A percentile compares a stretch with the other conserved stretches of the same genome.
phyloP scores from a whole-genome alignment of 2,888 invertebrate genomes.

The Drosophila mulleri region DNA sequence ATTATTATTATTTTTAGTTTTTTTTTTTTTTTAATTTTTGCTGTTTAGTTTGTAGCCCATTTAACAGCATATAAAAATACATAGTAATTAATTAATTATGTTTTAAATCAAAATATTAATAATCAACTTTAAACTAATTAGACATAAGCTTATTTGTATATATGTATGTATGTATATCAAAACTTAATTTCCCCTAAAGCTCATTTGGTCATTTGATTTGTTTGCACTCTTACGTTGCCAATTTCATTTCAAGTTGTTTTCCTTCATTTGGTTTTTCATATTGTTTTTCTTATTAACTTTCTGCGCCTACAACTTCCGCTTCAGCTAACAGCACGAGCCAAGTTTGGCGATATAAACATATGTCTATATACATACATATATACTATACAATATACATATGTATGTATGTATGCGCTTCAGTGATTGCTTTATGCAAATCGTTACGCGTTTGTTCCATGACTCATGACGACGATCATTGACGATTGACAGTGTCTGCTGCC shows the following conservation, averaged over 20 bases:
- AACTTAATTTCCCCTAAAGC: not conserved
- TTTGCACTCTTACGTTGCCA: not conserved
- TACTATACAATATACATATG: not conserved
- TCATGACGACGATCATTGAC: constrained; percentile 42
- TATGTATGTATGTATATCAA: not conserved
- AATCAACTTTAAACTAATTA: not conserved
- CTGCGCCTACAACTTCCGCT: constrained; percentile 74
- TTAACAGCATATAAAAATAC: not conserved
- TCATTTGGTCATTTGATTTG: constrained; percentile 1
- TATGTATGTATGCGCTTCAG: constrained; percentile 14
- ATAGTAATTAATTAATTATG: not conserved
- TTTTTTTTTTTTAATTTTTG: no score
- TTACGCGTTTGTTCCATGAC: constrained; percentile 45
- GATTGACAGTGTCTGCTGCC: constrained; percentile 31
- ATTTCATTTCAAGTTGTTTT: not conserved
- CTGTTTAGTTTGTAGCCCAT: not conserved
- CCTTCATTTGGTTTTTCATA: constrained; percentile 17
- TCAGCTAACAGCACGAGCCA: constrained; percentile 11
- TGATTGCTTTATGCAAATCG: constrained; percentile 40
- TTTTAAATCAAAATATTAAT: not conserved
- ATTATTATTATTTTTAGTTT: no score
- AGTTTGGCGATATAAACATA: constrained; percentile 9
- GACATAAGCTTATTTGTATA: not conserved
- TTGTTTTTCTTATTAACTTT: constrained; percentile 52
- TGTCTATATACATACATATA: not conserved